These are phyloP conservation scores for Aspidiotus rigidus DNA, from an alignment of 2,888 invertebrate species.

Conservation along the genomic window DNA sequence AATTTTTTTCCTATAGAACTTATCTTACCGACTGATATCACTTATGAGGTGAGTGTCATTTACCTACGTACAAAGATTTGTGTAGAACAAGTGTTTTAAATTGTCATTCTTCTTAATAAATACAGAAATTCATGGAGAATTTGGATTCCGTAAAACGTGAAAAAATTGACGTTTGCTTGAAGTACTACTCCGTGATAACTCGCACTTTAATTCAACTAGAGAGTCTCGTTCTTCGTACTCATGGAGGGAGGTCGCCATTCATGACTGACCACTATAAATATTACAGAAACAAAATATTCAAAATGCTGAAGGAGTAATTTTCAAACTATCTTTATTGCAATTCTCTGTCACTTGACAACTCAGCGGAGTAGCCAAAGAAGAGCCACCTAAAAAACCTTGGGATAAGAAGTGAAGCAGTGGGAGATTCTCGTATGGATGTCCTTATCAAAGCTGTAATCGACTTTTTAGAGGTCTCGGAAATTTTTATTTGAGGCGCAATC, in stretches of 20 bases:
- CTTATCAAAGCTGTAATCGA: too few relatives aligned
- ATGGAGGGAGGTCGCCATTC: constrained; percentile 61
- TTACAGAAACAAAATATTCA: constrained; percentile 74
- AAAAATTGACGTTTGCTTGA: constrained; percentile 40
- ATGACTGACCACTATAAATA: constrained; percentile 68
- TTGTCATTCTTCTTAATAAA: background rate
- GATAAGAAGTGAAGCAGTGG: too few relatives aligned
- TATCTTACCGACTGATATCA: constrained; percentile 2
- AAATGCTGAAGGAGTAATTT: constrained; percentile 52
- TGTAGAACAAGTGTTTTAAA: too few relatives aligned
- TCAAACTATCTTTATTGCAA: too few relatives aligned
- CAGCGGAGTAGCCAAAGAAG: too few relatives aligned
- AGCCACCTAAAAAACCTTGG: too few relatives aligned
- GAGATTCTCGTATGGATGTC: too few relatives aligned
- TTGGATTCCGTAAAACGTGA: constrained; percentile 8
- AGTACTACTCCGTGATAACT: constrained; percentile 42
- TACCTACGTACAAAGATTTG: too few relatives aligned
- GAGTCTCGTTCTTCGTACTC: constrained; percentile 68
- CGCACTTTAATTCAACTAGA: constrained; percentile 52
- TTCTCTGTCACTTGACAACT: too few relatives aligned
- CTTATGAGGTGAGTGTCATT: background rate
- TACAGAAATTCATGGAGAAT: constrained; percentile 19
- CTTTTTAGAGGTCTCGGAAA: too few relatives aligned
- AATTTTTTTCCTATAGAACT: constrained; percentile 19
- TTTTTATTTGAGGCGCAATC: too few relatives aligned